Evolutionary conservation across 2,888 invertebrate species (phyloP).

Genomic region (Drosophila acutilabella): DNA sequence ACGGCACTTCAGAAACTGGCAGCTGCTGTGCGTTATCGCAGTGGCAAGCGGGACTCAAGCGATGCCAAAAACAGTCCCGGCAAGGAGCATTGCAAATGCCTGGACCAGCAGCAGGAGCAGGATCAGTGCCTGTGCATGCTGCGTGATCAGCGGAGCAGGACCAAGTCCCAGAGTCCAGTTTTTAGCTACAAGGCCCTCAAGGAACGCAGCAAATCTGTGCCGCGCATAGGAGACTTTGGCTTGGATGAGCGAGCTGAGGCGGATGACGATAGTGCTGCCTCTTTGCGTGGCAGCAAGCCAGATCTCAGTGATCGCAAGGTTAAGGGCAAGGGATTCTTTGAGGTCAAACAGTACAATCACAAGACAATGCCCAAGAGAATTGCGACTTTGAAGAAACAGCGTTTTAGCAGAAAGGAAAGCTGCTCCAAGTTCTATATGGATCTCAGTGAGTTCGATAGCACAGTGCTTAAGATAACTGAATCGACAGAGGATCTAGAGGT

Average conservation of each 20-base stretch:
- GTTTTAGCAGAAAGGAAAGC: slow-evolving; percentile 86
- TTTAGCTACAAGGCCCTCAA: slow-evolving; percentile 78
- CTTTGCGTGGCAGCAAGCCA: slow-evolving; percentile 69
- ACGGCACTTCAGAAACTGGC: slow-evolving; percentile 76
- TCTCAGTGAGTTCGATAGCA: slow-evolving; percentile 86
- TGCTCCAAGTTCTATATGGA: slow-evolving; percentile 90
- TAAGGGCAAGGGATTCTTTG: slow-evolving; percentile 84
- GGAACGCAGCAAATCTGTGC: slow-evolving; percentile 84
- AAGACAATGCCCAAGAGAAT: slow-evolving; percentile 90
- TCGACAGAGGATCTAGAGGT: slow-evolving; percentile 87
- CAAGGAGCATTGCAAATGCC: slow-evolving; percentile 46
- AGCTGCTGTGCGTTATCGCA: slow-evolving; percentile 62
- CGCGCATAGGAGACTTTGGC: slow-evolving; percentile 78
- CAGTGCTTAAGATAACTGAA: slow-evolving; percentile 88
- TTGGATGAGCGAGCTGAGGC: slow-evolving; percentile 69
- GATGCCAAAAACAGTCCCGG: slow-evolving; percentile 32
- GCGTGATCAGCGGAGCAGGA: slow-evolving; percentile 60
- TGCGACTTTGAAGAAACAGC: slow-evolving; percentile 89
- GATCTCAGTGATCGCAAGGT: slow-evolving; percentile 74
- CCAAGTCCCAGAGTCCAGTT: slow-evolving; percentile 69
- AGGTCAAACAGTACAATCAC: slow-evolving; percentile 88
- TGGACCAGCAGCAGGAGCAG: slow-evolving; percentile 5
- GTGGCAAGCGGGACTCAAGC: slow-evolving; percentile 35
- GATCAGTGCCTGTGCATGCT: slow-evolving; percentile 65
- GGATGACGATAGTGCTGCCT: slow-evolving; percentile 65